Conservation (phyloP, 2,797 vertebrate species). For the Macropus fuliginosus region DNA sequence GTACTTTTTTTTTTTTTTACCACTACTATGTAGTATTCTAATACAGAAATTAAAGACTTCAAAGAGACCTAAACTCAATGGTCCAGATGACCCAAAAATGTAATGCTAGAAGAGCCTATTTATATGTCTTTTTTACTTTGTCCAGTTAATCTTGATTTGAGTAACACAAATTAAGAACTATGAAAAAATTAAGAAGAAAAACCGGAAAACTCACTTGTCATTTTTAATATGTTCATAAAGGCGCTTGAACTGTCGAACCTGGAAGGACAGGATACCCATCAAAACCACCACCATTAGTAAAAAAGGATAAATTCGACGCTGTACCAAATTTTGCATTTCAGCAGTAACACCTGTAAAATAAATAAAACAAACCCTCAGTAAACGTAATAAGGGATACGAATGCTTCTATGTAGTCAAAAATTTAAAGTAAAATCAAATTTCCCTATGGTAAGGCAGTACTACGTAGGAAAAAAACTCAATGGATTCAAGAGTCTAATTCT, state of each 20-base stretch:
- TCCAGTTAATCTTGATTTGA: background rate
- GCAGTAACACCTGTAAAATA: constrained; percentile 91
- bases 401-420: background rate
- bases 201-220: constrained; percentile 92
- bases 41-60: background rate
- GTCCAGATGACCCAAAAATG: background rate
- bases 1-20: background rate
- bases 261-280: constrained; percentile 97
- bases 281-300: constrained; percentile 97
- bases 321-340: constrained; percentile 98
- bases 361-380: constrained; percentile 18
- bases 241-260: constrained; percentile 99
- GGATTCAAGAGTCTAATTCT: background rate
- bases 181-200: constrained; percentile 33
- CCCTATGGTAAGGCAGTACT: background rate
- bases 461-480: background rate
- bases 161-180: constrained; percentile 6
- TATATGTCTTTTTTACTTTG: background rate
- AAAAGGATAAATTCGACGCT: constrained; percentile 98
- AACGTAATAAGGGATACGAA: background rate
- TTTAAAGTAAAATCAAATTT: background rate
- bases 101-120: background rate
- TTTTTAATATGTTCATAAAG: constrained; percentile 99
- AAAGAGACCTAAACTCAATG: background rate
- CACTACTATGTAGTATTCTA: background rate